Percentiles rank a stretch among this genome's conserved stretches.
Conservation (phyloP, 1,140 invertebrate species). For the Trissolcus basalis region DNA sequence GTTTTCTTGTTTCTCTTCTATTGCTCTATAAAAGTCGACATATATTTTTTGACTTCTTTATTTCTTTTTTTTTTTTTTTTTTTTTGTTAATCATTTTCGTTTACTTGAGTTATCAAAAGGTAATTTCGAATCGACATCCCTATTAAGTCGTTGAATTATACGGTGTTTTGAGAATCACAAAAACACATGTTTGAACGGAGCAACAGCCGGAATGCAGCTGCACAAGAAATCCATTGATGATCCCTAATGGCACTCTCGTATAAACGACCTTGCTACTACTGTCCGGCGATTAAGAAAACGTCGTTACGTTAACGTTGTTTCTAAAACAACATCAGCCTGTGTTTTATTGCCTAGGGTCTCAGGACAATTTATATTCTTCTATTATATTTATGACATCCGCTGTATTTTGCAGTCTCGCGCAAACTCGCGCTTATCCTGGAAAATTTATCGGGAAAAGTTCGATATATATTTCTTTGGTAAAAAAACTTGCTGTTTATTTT, state of each 20-base stretch:
- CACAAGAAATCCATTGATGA: conserved; percentile 25
- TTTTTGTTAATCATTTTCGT: too few relatives aligned
- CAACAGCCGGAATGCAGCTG: conserved; percentile 18
- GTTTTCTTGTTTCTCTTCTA: too few relatives aligned
- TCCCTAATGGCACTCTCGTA: conserved; percentile 36
- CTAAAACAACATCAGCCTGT: neutral
- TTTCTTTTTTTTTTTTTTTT: too few relatives aligned
- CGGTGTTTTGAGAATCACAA: conserved; percentile 29
- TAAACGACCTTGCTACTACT: neutral
- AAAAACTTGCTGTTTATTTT: too few relatives aligned
- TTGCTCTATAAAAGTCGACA: too few relatives aligned
- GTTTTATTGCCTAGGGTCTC: neutral
- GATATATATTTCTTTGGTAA: too few relatives aligned
- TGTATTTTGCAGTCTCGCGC: neutral
- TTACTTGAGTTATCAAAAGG: neutral
- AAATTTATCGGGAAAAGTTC: conserved; percentile 6
- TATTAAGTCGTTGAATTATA: conserved; percentile 27
- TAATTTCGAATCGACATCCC: conserved; percentile 24
- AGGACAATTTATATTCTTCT: conserved; percentile 4
- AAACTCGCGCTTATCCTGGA: conserved; percentile 3
- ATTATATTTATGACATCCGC: conserved; percentile 30
- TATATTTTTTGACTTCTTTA: too few relatives aligned
- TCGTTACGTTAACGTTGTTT: conserved; percentile 1
- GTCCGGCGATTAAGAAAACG: conserved; percentile 18
- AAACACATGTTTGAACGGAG: conserved; percentile 19